A percentile compares a stretch with the other conserved stretches of the same genome.
Conservation (phyloP, 2,888 invertebrate species). For the Zygothrica quintamaculata region DNA sequence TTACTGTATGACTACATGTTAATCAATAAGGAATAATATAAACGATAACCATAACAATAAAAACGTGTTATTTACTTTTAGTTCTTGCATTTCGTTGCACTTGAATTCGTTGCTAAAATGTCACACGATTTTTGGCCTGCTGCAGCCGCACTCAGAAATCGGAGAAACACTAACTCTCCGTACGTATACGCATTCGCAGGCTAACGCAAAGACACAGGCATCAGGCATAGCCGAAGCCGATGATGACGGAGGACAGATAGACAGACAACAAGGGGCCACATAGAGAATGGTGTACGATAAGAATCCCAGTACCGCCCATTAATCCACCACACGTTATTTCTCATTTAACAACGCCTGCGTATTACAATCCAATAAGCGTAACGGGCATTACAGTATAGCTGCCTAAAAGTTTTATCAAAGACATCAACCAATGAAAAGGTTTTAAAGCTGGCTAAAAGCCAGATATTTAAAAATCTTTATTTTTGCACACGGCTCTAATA, state of each 20-base stretch:
- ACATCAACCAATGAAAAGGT: constrained; percentile 15
- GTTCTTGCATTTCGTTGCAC: constrained; percentile 75
- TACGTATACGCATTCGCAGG: constrained; percentile 36
- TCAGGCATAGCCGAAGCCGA: constrained; percentile 49
- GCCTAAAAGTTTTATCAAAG: constrained; percentile 23
- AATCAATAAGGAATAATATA: constrained; percentile 21
- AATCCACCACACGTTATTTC: constrained; percentile 45
- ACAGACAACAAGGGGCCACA: constrained; percentile 47
- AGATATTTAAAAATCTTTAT: too few relatives aligned
- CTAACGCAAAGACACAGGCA: constrained; percentile 25
- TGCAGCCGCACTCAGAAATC: constrained; percentile 71
- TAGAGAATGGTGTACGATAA: constrained; percentile 52
- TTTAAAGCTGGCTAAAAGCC: constrained; percentile 25
- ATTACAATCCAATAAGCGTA: background rate
- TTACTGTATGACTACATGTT: background rate
- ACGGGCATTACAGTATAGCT: background rate
- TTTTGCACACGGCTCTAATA: constrained; percentile 64
- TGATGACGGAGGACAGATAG: constrained; percentile 49
- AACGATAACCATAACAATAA: constrained; percentile 25
- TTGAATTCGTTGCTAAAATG: constrained; percentile 72
- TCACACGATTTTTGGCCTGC: constrained; percentile 62
- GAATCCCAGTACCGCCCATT: constrained; percentile 45
- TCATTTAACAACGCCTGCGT: constrained; percentile 55
- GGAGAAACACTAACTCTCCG: constrained; percentile 64
- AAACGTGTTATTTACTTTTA: constrained; percentile 65